Evolutionary conservation across 2,113 vertebrate species (phyloP).

Genomic region (Isurus oxyrinchus): DNA sequence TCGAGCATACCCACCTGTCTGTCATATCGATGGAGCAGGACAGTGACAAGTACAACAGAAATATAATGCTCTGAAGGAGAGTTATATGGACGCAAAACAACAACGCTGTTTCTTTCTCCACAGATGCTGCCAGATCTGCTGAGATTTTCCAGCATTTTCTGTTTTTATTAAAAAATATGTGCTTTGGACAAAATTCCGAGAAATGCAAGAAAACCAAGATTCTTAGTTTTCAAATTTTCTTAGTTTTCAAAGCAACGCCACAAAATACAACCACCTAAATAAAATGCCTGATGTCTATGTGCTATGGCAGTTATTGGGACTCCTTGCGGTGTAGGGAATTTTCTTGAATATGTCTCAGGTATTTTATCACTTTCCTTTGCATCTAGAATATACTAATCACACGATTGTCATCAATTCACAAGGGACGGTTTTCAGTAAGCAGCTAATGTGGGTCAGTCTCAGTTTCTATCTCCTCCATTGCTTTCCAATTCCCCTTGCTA

Average conservation of each 20-base stretch:
- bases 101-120: too few relatives aligned
- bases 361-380: not conserved
- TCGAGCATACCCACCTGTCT: too few relatives aligned
- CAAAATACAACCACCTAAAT: not conserved
- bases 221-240: not conserved
- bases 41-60: not conserved
- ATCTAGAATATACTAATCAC: not conserved
- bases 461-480: constrained; percentile 17
- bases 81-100: too few relatives aligned
- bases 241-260: not conserved
- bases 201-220: not conserved
- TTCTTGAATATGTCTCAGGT: not conserved
- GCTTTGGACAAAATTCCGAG: not conserved
- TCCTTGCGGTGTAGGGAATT: not conserved
- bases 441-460: not conserved
- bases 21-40: not conserved
- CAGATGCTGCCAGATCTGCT: too few relatives aligned
- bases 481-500: not conserved
- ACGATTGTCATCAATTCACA: not conserved
- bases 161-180: not conserved
- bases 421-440: not conserved
- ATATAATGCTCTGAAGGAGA: not conserved
- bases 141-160: too few relatives aligned
- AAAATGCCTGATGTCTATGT: not conserved
- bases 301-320: not conserved